These are phyloP conservation scores for Zygaena filipendulae DNA, from an alignment of 2,888 invertebrate genomes.

Conservation along the genomic window DNA sequence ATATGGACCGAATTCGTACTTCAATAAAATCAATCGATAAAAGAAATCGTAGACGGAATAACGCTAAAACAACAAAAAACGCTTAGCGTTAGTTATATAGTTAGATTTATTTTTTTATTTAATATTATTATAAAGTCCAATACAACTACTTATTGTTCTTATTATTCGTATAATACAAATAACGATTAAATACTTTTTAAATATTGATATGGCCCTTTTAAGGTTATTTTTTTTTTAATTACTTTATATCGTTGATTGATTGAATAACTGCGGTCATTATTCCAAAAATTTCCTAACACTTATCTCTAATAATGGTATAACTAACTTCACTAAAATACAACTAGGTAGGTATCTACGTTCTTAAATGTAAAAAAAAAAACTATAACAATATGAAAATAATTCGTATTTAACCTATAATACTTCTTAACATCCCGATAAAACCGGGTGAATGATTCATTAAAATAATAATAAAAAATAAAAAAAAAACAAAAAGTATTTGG, in stretches of 20 bases:
- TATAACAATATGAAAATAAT: slow-evolving; percentile 26
- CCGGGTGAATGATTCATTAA: too few species aligned
- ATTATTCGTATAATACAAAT: slow-evolving; percentile 48
- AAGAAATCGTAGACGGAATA: too few species aligned
- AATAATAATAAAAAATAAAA: slow-evolving; percentile 33
- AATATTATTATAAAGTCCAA: slow-evolving; percentile 34
- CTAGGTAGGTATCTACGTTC: too few species aligned
- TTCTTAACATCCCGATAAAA: slow-evolving; percentile 57
- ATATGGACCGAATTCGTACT: too few species aligned
- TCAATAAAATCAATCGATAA: too few species aligned
- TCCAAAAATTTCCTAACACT: slow-evolving; percentile 41
- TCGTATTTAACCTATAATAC: slow-evolving; percentile 60
- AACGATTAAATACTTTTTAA: slow-evolving; percentile 60
- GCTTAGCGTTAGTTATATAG: slow-evolving; percentile 36
- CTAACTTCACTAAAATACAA: too few species aligned
- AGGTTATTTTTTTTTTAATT: slow-evolving; percentile 50
- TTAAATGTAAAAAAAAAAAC: slow-evolving; percentile 19
- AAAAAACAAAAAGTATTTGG: slow-evolving; percentile 46
- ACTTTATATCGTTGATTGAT: too few species aligned
- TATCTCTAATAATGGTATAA: slow-evolving; percentile 43
- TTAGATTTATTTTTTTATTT: slow-evolving; percentile 9
- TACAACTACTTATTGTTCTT: slow-evolving; percentile 65
- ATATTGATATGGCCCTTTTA: slow-evolving; percentile 68
- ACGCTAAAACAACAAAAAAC: slow-evolving; percentile 49
- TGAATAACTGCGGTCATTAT: too few species aligned